Percentiles rank a stretch among this genome's conserved stretches.
phyloP scores from a whole-genome alignment of 2,888 invertebrate genomes.

The Drosophila melanosoma region DNA sequence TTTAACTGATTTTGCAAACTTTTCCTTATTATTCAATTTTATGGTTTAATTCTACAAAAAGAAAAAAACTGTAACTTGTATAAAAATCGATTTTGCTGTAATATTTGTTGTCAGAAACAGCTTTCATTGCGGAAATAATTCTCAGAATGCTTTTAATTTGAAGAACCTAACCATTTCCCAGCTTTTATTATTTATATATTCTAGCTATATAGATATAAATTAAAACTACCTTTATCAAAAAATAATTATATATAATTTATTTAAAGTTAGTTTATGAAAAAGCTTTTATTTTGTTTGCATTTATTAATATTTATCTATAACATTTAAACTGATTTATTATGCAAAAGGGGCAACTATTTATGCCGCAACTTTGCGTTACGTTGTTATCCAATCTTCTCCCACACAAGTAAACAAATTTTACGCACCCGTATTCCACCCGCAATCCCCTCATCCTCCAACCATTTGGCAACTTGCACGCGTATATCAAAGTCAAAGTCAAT shows the following conservation, averaged over 20 bases:
- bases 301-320: neutral
- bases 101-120: neutral
- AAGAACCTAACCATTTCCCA: neutral
- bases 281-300: fast-evolving
- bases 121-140: neutral
- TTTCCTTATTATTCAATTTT: neutral
- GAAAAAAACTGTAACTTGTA: neutral
- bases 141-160: neutral
- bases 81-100: neutral
- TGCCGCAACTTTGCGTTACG: neutral
- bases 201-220: neutral
- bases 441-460: neutral
- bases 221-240: too few species aligned
- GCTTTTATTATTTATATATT: neutral
- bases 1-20: neutral
- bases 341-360: neutral
- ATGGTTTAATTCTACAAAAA: neutral
- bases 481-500: conserved; percentile 74
- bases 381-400: neutral
- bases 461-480: conserved; percentile 44
- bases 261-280: neutral
- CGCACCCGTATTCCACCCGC: neutral
- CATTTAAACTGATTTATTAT: neutral
- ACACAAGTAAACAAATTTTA: conserved; percentile 1
- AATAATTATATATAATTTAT: neutral